phyloP scores from a whole-genome alignment of 1,140 invertebrate species.

The Dendrolimus kikuchii region DNA sequence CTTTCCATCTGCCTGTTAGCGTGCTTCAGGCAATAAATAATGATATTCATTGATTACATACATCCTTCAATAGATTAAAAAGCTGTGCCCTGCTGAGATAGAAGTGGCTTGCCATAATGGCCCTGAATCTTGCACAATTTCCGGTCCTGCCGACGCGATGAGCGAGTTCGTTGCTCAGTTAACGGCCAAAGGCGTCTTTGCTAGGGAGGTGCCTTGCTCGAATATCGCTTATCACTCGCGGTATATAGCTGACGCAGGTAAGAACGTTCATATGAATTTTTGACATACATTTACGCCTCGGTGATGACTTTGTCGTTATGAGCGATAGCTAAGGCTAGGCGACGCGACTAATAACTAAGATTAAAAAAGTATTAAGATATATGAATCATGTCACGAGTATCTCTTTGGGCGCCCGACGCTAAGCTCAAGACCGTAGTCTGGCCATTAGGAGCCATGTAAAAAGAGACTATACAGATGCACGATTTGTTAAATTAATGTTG shows the following conservation, averaged over 20 bases:
- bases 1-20: no score
- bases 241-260: slow-evolving; percentile 75
- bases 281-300: not conserved
- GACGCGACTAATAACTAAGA: no score
- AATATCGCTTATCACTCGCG: slow-evolving; percentile 85
- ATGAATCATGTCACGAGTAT: no score
- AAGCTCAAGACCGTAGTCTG: no score
- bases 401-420: no score
- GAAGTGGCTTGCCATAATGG: slow-evolving; percentile 87
- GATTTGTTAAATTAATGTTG: not conserved
- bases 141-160: slow-evolving; percentile 79
- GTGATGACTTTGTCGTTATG: not conserved
- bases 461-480: no score
- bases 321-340: not conserved
- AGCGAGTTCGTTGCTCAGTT: slow-evolving; percentile 75
- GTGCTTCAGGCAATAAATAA: no score
- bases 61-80: slow-evolving; percentile 44
- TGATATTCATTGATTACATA: not conserved
- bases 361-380: no score
- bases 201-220: slow-evolving; percentile 79
- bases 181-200: slow-evolving; percentile 80
- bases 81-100: slow-evolving; percentile 73
- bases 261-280: not conserved
- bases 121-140: slow-evolving; percentile 82
- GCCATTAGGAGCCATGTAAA: no score